phyloP scores from a whole-genome alignment of 2,797 vertebrate genomes.

The Ptychadena robeensis region DNA sequence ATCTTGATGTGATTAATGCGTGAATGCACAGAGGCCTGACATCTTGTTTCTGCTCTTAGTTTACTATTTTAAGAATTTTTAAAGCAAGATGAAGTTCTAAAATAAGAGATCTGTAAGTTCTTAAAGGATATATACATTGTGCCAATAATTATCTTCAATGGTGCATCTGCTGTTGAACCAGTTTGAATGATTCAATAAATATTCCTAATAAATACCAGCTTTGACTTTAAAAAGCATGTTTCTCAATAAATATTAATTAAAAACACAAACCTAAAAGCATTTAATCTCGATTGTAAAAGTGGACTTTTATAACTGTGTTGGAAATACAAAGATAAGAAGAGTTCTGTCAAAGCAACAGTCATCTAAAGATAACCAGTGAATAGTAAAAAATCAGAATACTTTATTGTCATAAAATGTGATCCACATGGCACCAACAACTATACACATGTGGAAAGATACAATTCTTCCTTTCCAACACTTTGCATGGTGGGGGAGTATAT shows the following conservation, averaged over 20 bases:
- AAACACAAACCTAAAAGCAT: neutral
- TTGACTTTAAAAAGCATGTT: neutral
- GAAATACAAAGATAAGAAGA: neutral
- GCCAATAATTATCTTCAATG: too few relatives aligned
- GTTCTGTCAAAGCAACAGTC: neutral
- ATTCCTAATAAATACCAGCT: neutral
- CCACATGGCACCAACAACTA: neutral
- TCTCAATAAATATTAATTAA: neutral
- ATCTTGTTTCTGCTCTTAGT: neutral
- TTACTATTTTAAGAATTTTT: neutral
- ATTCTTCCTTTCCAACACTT: neutral
- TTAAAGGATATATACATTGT: too few relatives aligned
- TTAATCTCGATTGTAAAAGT: neutral
- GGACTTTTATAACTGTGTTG: neutral
- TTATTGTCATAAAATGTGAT: too few relatives aligned
- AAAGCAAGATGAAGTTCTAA: neutral
- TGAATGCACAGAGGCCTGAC: neutral
- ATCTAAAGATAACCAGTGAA: neutral
- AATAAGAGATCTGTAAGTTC: neutral
- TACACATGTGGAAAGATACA: neutral
- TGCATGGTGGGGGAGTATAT: too few relatives aligned
- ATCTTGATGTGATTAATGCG: constrained; percentile 18
- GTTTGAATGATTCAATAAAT: neutral
- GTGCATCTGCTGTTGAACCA: too few relatives aligned
- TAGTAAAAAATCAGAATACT: too few relatives aligned